phyloP scores from a whole-genome alignment of 1,140 invertebrate genomes.

The Drosophila navojoa region DNA sequence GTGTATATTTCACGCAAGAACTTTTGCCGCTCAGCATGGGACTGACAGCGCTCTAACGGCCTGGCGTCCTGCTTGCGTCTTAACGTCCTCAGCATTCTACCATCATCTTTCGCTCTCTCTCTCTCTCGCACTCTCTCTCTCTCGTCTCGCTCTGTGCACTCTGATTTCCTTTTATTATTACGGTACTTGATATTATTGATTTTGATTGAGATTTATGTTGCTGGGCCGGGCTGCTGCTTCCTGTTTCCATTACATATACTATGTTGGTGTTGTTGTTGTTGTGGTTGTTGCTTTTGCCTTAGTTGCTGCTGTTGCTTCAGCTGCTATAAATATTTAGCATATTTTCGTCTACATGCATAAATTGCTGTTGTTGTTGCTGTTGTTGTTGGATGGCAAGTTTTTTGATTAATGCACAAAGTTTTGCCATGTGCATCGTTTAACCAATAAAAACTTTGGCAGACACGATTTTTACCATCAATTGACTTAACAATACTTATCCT shows the following conservation, averaged over 20 bases:
- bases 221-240: conserved; percentile 12
- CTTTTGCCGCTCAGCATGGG: conserved; percentile 42
- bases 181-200: conserved; percentile 81
- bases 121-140: no score
- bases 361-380: conserved; percentile 33
- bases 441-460: conserved; percentile 64
- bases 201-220: conserved; percentile 80
- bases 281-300: conserved; percentile 10
- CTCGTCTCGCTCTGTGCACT: conserved; percentile 13
- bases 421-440: conserved; percentile 56
- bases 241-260: conserved; percentile 31
- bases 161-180: conserved; percentile 72
- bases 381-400: conserved; percentile 31
- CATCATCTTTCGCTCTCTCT: no score
- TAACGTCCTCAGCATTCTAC: conserved; percentile 19
- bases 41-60: conserved; percentile 4
- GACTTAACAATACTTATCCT: conserved; percentile 45
- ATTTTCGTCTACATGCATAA: conserved; percentile 55
- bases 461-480: conserved; percentile 38
- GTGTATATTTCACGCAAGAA: conserved; percentile 80
- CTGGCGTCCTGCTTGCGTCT: conserved; percentile 11
- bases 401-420: conserved; percentile 69
- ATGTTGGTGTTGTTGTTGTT: conserved; percentile 12
- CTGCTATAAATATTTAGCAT: conserved; percentile 64
- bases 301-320: conserved; percentile 15